A percentile compares a stretch with the other conserved stretches of the same genome.
These are phyloP conservation scores for Torymus texanus DNA, from an alignment of 2,888 invertebrate species.

Conservation along the genomic window DNA sequence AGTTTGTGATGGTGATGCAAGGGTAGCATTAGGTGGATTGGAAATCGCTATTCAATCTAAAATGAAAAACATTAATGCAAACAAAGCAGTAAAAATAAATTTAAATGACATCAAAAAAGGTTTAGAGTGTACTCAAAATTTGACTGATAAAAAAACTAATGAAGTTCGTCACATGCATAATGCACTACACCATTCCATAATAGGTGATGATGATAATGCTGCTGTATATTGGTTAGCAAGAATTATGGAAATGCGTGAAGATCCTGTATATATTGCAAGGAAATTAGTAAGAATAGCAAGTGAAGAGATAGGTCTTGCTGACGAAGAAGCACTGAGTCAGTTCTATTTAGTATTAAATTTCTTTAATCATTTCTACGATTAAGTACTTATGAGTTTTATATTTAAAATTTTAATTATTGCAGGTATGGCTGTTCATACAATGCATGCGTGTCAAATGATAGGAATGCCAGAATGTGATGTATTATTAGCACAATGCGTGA, in stretches of 20 bases:
- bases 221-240: constrained; percentile 89
- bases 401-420: constrained; percentile 28
- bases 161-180: constrained; percentile 89
- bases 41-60: constrained; percentile 82
- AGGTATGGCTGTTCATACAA: constrained; percentile 85
- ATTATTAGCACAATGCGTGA: constrained; percentile 86
- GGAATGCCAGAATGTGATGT: constrained; percentile 91
- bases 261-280: constrained; percentile 86
- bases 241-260: constrained; percentile 87
- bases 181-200: constrained; percentile 88
- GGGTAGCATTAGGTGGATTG: constrained; percentile 85
- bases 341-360: constrained; percentile 16
- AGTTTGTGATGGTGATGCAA: constrained; percentile 88
- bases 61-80: constrained; percentile 58
- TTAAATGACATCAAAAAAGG: constrained; percentile 84
- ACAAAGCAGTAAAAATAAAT: constrained; percentile 73
- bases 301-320: constrained; percentile 84
- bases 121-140: constrained; percentile 85
- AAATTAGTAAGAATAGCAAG: constrained; percentile 84
- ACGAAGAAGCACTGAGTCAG: constrained; percentile 71
- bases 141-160: constrained; percentile 87
- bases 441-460: constrained; percentile 87
- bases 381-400: not conserved
- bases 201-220: constrained; percentile 87
- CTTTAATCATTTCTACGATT: not conserved